Evolutionary conservation across 2,797 vertebrate genomes (phyloP), one percentile per base, ranked within the genome.

Genomic region (Adelosebastes latens): DNA sequence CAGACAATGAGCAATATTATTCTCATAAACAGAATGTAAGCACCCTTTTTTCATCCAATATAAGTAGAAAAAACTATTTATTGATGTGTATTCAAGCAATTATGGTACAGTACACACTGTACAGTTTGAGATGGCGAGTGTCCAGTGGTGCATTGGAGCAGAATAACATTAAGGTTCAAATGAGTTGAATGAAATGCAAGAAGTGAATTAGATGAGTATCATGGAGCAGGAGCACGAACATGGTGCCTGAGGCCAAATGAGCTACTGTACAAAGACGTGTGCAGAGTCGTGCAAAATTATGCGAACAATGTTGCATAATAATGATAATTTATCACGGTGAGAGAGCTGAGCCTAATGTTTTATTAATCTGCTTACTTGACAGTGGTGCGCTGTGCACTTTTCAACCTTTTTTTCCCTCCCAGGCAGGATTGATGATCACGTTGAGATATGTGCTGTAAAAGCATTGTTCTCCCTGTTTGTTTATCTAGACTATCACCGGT

Each of bases 331-430:
- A 73, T 82, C 64, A 53, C 32, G 34, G 39, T 14, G 49, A 58
- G 74, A 60, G 42, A 72, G 73, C 55, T 85, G 77, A 65, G 65
- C 25, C 76, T 81, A 56, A 83, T 90, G 82, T 82, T 87, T 88
- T 81, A 89, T 90, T 91, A 87, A 91, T 87, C 67, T 77, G 25
- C 71, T 75, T 69, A 53, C 62, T 72, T 76, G 61, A 72, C 70
- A 75, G 67, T 9, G 10, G 68, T 62, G 29, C 16, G 3, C 20
- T 13, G 29, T 76, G 59, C 53, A 72, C 63, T 76, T 87, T 58
- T 56, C 66, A 85, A 63, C 27, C 55, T 39, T 72, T 61, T 34
- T 25, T 16, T 49, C 6, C 5, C 59, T 69, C 72, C 14, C 10
- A 12, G 49, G 42, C 31, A 60, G 59, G 59, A 75, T 49, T 25